Evolutionary conservation across 2,888 invertebrate genomes (phyloP), one percentile per base, ranked within the genome.

Genomic region (Stegana nigrithorax): DNA sequence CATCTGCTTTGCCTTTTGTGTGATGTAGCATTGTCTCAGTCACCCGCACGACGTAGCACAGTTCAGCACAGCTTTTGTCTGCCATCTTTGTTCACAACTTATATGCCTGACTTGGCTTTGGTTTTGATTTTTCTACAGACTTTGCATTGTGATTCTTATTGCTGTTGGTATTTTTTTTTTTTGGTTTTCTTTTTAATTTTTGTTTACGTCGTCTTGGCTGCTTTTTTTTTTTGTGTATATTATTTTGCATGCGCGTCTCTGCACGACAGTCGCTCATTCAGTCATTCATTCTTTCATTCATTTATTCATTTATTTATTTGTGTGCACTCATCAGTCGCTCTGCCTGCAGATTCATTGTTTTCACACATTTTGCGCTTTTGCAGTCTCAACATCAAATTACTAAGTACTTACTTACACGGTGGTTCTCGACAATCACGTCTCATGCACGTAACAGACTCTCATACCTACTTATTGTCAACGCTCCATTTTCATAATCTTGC

Each of bases 41-140:
- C 61, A 66, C 59, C 63, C 59, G 60, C 58, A 51, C 45, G 7
- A 58, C 61, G 59, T 64, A 60, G 66, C 63, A 67, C 29, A 67
- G 55, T 56, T 67, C 56, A 42, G 55, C 27, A 26, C 27, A 25
- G 23, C 23, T 47, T 23, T 59, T 59, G 36, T 29, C n/a, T 29
- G 8, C 47, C 32, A 45, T 10, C 14, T 59, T 59, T 67, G 61
- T 65, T 61, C 64, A 45, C 17, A 19, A 17, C 25, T 26, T 26
- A 50, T 25, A 26, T 47, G 47, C 26, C 8, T 42, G 42, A 12
- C 14, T 12, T 8, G n/a, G 8, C 32, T 32, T 42, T 42, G 42
- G n/a, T 42, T 42, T 42, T 10, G 12, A n/a, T n/a, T n/a, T n/a
- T n/a, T n/a, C n/a, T n/a, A n/a, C n/a, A n/a, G n/a, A n/a, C n/a